Evolutionary conservation across 2,797 vertebrate genomes (phyloP).

Genomic region (Melanotaenia parkinsoni): DNA sequence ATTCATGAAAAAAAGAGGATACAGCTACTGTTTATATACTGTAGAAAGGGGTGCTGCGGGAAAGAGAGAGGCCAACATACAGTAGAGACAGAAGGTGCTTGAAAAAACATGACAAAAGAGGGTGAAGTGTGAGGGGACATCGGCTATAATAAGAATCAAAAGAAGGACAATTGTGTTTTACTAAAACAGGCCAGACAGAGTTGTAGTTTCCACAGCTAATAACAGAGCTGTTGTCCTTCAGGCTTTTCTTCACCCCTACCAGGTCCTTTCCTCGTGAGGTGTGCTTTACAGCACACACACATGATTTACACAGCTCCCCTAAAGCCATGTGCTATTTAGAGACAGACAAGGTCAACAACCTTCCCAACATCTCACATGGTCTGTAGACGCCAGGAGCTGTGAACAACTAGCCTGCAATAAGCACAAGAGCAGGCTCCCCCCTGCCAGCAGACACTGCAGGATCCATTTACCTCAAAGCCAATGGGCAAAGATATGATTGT

Average conservation of each 20-base stretch:
- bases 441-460: slow-evolving; percentile 25
- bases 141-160: neutral
- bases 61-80: neutral
- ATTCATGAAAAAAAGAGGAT: slow-evolving; percentile 34
- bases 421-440: slow-evolving; percentile 32
- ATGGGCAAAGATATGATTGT: slow-evolving; percentile 10
- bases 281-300: slow-evolving; percentile 40
- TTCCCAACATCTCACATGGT: slow-evolving; percentile 43
- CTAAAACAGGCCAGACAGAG: slow-evolving; percentile 29
- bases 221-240: slow-evolving; percentile 46
- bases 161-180: slow-evolving; percentile 14
- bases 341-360: slow-evolving; percentile 66
- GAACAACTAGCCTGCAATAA: slow-evolving; percentile 38
- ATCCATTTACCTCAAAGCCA: slow-evolving; percentile 46
- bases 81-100: slow-evolving; percentile 1
- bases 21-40: slow-evolving; percentile 23
- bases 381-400: slow-evolving; percentile 26
- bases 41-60: slow-evolving; percentile 9
- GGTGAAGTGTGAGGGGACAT: neutral
- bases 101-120: slow-evolving; percentile 11
- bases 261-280: slow-evolving; percentile 43
- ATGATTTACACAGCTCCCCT: slow-evolving; percentile 43
- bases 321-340: slow-evolving; percentile 48
- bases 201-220: slow-evolving; percentile 17
- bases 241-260: slow-evolving; percentile 56